Conservation (phyloP, 1,140 invertebrate genomes). For the Zaprionus ghesquierei region DNA sequence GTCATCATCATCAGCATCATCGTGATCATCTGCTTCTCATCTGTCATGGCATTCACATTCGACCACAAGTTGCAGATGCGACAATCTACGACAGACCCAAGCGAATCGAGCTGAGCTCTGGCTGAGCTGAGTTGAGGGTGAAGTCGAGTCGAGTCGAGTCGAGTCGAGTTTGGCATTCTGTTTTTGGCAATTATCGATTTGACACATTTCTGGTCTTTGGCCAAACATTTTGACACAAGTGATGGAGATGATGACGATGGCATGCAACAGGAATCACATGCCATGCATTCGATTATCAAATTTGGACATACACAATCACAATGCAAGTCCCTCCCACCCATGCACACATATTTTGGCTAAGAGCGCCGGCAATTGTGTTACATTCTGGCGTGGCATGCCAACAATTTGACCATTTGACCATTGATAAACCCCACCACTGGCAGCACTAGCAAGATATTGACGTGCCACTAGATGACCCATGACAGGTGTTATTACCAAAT, state of each 20-base stretch:
- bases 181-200: constrained; percentile 77
- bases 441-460: neutral
- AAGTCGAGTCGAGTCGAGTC: neutral
- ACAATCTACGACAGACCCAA: constrained; percentile 6
- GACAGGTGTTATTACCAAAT: constrained; percentile 8
- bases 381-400: constrained; percentile 31
- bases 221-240: constrained; percentile 67
- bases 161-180: neutral
- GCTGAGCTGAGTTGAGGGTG: neutral
- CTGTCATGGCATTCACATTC: constrained; percentile 8
- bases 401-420: constrained; percentile 18
- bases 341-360: constrained; percentile 26
- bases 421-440: constrained; percentile 8
- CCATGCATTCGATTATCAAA: constrained; percentile 41
- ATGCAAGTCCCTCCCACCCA: constrained; percentile 5
- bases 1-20: constrained; percentile 12
- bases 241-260: neutral
- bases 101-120: neutral
- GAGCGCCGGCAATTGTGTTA: constrained; percentile 24
- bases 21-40: neutral
- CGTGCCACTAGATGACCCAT: neutral
- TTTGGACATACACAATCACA: constrained; percentile 10
- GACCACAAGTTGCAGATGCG: constrained; percentile 4
- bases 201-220: constrained; percentile 63
- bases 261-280: constrained; percentile 17